These are phyloP conservation scores for Sanderia malayensis DNA, from an alignment of 30 jellyfish, hydroid and myxozoan species.

Conservation along the genomic window DNA sequence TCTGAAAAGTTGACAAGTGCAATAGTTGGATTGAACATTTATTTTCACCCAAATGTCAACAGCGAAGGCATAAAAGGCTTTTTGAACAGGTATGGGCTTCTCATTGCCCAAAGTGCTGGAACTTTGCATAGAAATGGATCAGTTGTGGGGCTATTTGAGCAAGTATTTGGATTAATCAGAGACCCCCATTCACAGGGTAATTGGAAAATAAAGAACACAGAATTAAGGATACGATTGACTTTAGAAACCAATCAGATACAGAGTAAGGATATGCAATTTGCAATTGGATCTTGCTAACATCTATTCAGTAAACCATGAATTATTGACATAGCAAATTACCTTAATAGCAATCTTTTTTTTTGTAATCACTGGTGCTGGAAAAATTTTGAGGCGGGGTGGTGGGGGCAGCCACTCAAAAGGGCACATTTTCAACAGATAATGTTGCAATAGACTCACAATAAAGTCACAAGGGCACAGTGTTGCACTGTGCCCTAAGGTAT, in stretches of 20 bases:
- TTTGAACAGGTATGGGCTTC: constrained; percentile 48
- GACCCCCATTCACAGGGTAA: constrained; percentile 46
- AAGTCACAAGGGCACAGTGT: too few relatives aligned
- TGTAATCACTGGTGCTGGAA: too few relatives aligned
- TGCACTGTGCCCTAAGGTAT: too few relatives aligned
- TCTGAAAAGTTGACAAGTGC: constrained; percentile 1
- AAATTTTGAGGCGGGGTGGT: too few relatives aligned
- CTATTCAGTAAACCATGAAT: too few relatives aligned
- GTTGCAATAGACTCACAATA: too few relatives aligned
- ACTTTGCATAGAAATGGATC: constrained; percentile 25
- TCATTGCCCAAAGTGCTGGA: constrained; percentile 38
- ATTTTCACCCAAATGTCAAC: constrained; percentile 35
- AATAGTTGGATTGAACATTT: not conserved
- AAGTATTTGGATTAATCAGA: constrained; percentile 36
- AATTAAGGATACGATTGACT: constrained; percentile 11
- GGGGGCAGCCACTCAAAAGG: too few relatives aligned
- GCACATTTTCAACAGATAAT: too few relatives aligned
- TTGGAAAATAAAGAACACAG: constrained; percentile 56
- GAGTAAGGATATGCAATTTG: not conserved
- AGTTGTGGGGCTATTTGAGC: constrained; percentile 51
- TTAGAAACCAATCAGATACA: not conserved
- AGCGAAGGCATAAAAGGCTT: constrained; percentile 24
- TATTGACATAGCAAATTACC: too few relatives aligned
- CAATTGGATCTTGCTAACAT: not conserved
- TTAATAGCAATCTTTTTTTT: too few relatives aligned